A percentile compares a stretch with the other conserved stretches of the same genome.
These are phyloP conservation scores for Baronia brevicornis DNA, from an alignment of 2,888 invertebrate genomes.

Conservation along the genomic window DNA sequence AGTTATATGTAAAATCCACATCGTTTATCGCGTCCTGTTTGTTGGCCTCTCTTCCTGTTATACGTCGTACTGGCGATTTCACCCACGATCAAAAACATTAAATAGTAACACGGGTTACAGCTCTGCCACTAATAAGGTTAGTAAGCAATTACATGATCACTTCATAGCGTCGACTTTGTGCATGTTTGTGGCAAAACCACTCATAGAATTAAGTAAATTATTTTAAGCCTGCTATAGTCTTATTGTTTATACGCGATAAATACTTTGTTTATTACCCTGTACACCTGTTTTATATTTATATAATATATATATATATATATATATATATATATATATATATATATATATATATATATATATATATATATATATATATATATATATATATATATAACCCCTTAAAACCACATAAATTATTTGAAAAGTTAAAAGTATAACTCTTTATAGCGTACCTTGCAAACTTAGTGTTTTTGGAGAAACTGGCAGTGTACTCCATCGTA, in stretches of 20 bases:
- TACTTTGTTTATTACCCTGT: no score
- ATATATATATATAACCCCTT: no score
- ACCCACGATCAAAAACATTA: conserved; percentile 30
- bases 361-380: no score
- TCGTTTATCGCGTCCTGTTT: conserved; percentile 61
- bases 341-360: no score
- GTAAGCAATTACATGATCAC: conserved; percentile 28
- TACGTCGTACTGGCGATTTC: conserved; percentile 36
- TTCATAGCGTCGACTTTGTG: conserved; percentile 13
- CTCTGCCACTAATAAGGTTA: conserved; percentile 26
- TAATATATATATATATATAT: no score
- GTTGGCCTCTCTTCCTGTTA: conserved; percentile 60
- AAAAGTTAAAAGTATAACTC: not conserved
- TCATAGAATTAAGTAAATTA: not conserved
- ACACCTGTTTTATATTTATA: no score
- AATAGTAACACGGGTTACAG: conserved; percentile 22
- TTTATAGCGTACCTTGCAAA: conserved; percentile 28
- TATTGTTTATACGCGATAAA: no score
- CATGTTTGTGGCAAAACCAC: conserved; percentile 4
- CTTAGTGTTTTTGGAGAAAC: conserved; percentile 32
- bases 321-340: no score
- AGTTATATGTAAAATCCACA: conserved; percentile 47
- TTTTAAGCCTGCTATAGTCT: no score
- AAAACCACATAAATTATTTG: conserved; percentile 1
- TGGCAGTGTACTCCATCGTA: conserved; percentile 51